Percentiles rank a stretch among this genome's conserved stretches.
phyloP scores from a whole-genome alignment of 30 jellyfish, hydroid and myxozoan genomes.

The Hydractinia echinata region DNA sequence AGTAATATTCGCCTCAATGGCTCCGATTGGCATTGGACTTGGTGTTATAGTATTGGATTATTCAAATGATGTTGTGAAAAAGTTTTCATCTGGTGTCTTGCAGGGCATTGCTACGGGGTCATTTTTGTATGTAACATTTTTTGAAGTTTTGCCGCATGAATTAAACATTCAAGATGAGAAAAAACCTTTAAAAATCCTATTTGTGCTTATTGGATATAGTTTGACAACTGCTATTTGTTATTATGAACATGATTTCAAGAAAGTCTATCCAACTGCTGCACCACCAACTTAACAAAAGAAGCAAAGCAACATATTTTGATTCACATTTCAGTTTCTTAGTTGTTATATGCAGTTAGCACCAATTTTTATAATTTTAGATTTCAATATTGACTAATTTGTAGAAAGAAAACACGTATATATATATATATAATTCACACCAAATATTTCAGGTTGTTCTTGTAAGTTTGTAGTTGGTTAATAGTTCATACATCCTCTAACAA shows the following conservation, averaged over 20 bases:
- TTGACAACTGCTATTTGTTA: constrained; percentile 76
- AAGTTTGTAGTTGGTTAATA: too few relatives aligned
- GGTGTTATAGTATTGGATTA: constrained; percentile 66
- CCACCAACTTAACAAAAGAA: neutral
- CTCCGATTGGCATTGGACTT: constrained; percentile 86
- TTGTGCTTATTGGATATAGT: constrained; percentile 59
- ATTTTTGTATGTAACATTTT: constrained; percentile 82
- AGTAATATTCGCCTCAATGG: constrained; percentile 77
- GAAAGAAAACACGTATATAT: too few relatives aligned
- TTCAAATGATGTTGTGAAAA: constrained; percentile 38
- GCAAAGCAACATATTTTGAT: neutral
- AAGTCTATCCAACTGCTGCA: neutral
- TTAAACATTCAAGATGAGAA: constrained; percentile 43
- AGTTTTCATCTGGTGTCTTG: constrained; percentile 66
- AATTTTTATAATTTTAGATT: neutral
- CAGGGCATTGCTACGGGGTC: constrained; percentile 97
- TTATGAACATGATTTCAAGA: constrained; percentile 57
- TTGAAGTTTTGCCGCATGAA: constrained; percentile 89
- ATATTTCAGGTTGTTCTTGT: too few relatives aligned
- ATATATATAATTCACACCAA: too few relatives aligned
- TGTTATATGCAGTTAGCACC: neutral
- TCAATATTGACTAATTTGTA: neutral
- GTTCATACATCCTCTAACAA: too few relatives aligned
- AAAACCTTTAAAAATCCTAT: constrained; percentile 46
- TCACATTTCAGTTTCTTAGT: neutral